Evolutionary conservation across 1,140 invertebrate species (phyloP).

Genomic region (Drosophila subpulchrella): DNA sequence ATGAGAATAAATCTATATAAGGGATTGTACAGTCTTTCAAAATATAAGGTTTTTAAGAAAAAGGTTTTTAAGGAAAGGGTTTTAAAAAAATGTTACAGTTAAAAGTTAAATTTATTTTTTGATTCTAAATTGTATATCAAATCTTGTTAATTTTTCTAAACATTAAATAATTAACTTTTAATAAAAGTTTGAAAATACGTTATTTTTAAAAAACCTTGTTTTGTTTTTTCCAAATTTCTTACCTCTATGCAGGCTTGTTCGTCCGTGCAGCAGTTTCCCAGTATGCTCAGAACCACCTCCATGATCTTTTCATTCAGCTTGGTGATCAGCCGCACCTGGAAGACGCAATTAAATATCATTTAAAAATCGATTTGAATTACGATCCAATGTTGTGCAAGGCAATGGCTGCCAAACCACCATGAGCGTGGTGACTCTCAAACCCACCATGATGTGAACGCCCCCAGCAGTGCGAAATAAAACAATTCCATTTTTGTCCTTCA

Average conservation of each 20-base stretch:
- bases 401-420: slow-evolving; percentile 8
- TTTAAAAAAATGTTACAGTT: too few relatives aligned
- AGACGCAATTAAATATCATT: slow-evolving; percentile 5
- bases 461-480: slow-evolving; percentile 70
- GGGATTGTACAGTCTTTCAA: too few relatives aligned
- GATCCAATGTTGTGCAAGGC: slow-evolving; percentile 13
- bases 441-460: slow-evolving; percentile 73
- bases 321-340: slow-evolving; percentile 60
- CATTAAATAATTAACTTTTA: too few relatives aligned
- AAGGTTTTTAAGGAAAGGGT: too few relatives aligned
- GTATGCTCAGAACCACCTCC: slow-evolving; percentile 85
- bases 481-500: slow-evolving; percentile 81
- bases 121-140: too few relatives aligned
- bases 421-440: slow-evolving; percentile 31
- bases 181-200: too few relatives aligned
- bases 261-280: slow-evolving; percentile 86
- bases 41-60: too few relatives aligned
- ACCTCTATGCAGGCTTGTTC: slow-evolving; percentile 76
- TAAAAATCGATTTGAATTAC: slow-evolving; percentile 8
- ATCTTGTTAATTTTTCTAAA: too few relatives aligned
- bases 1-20: too few relatives aligned
- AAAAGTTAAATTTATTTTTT: too few relatives aligned
- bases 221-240: slow-evolving; percentile 8
- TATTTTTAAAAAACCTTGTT: background rate
- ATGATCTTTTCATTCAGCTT: slow-evolving; percentile 84